Evolutionary conservation across 1,140 invertebrate species (phyloP).

Genomic region (Ips typographus): DNA sequence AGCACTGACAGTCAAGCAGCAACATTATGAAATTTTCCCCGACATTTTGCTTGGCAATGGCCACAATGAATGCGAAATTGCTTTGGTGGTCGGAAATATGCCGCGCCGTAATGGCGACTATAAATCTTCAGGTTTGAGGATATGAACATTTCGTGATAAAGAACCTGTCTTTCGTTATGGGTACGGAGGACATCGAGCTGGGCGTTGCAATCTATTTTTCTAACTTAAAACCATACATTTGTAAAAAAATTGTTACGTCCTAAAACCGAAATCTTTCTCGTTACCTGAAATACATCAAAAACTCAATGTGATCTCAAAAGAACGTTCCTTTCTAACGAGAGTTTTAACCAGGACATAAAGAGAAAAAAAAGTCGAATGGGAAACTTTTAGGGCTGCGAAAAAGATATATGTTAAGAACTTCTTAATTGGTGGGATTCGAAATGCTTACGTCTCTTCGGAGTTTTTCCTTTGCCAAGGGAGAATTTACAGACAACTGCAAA

Average conservation of each 20-base stretch:
- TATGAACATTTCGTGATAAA: conserved; percentile 31
- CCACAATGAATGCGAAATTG: conserved; percentile 38
- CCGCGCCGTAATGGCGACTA: conserved; percentile 29
- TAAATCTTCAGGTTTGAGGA: conserved; percentile 31
- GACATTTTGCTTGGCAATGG: conserved; percentile 30
- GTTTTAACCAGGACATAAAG: too few relatives aligned
- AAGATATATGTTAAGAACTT: background rate
- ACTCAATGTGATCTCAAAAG: too few relatives aligned
- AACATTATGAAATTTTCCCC: conserved; percentile 24
- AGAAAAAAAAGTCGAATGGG: too few relatives aligned
- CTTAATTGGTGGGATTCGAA: background rate
- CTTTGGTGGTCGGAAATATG: conserved; percentile 29
- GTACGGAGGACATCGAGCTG: background rate
- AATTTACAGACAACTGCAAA: conserved; percentile 1
- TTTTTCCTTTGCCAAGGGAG: conserved; percentile 2
- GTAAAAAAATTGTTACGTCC: too few relatives aligned
- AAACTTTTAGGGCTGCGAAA: too few relatives aligned
- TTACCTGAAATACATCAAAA: too few relatives aligned
- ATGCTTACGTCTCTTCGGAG: conserved; percentile 2
- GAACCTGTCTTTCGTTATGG: conserved; percentile 21
- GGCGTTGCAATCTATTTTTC: background rate
- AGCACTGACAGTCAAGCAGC: background rate
- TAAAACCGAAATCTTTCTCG: too few relatives aligned
- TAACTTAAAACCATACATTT: too few relatives aligned
- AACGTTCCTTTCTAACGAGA: too few relatives aligned